phyloP scores from a whole-genome alignment of 2,888 invertebrate genomes.

The Lycocerus yunnanus region DNA sequence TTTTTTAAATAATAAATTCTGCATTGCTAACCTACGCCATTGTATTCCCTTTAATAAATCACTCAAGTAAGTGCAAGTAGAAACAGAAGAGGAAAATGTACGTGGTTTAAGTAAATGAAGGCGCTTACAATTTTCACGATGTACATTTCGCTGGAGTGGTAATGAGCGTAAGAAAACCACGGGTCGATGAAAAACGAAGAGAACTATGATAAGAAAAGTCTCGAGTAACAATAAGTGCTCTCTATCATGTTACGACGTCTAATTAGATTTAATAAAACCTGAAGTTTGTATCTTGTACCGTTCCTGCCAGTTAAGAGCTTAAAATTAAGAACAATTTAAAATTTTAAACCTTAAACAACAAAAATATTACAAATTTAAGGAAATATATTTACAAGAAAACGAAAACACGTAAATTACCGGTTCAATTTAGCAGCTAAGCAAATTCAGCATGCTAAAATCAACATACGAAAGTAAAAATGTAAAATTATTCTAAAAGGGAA shows the following conservation, averaged over 20 bases:
- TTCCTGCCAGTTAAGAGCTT: not conserved
- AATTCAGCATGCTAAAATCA: not conserved
- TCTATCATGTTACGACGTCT: conserved; percentile 13
- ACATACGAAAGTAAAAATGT: not conserved
- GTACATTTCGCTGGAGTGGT: conserved; percentile 4
- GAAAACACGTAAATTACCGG: not conserved
- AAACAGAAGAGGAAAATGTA: not conserved
- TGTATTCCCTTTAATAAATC: not conserved
- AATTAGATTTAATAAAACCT: conserved; percentile 14
- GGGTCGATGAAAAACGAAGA: conserved; percentile 20
- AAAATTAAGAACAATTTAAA: not conserved
- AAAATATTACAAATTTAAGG: not conserved
- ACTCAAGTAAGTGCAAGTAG: not conserved
- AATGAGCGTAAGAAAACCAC: conserved; percentile 14
- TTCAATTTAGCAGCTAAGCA: not conserved
- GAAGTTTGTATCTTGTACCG: not conserved
- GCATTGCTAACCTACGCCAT: not conserved
- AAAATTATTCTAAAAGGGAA: not conserved
- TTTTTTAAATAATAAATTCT: not conserved
- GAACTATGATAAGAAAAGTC: not conserved
- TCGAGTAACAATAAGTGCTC: conserved; percentile 13
- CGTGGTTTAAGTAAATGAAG: not conserved
- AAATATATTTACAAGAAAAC: not conserved
- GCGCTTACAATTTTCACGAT: not conserved
- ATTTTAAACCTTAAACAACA: not conserved